These are phyloP conservation scores for Origma solitaria DNA, from an alignment of 2,113 vertebrate species.

Conservation along the genomic window DNA sequence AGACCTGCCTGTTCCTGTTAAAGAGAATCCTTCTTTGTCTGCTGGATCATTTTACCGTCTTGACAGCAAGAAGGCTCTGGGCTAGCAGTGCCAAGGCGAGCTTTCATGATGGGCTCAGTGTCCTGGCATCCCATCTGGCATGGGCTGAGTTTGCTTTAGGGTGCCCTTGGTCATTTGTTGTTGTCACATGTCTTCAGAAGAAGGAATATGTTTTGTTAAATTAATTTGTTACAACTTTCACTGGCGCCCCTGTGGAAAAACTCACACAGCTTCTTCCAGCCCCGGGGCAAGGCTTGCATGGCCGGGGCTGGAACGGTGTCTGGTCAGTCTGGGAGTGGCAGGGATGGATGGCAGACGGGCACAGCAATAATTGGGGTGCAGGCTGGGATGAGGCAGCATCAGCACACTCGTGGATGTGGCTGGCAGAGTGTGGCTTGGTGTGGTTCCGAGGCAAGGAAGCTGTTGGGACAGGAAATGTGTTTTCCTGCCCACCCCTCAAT, in stretches of 20 bases:
- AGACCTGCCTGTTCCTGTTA: background rate
- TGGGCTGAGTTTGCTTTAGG: background rate
- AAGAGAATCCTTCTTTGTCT: background rate
- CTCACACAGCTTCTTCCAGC: background rate
- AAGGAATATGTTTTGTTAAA: background rate
- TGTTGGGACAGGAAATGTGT: background rate
- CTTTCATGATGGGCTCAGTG: background rate
- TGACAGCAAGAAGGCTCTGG: background rate
- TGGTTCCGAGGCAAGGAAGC: rapidly evolving
- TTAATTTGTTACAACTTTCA: background rate
- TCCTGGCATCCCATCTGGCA: background rate
- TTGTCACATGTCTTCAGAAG: background rate
- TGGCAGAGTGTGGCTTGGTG: rapidly evolving
- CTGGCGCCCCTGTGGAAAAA: background rate
- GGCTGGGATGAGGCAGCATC: background rate
- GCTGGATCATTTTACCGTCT: background rate
- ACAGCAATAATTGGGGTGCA: rapidly evolving
- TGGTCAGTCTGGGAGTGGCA: background rate
- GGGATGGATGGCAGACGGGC: background rate
- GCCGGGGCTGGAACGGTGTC: rapidly evolving
- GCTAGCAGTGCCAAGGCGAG: background rate
- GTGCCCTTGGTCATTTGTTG: background rate
- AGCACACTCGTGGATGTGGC: rapidly evolving
- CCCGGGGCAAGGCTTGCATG: rapidly evolving
- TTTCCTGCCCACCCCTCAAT: background rate